phyloP scores from a whole-genome alignment of 2,797 vertebrate genomes.

The Enteromius thamalakanensis region DNA sequence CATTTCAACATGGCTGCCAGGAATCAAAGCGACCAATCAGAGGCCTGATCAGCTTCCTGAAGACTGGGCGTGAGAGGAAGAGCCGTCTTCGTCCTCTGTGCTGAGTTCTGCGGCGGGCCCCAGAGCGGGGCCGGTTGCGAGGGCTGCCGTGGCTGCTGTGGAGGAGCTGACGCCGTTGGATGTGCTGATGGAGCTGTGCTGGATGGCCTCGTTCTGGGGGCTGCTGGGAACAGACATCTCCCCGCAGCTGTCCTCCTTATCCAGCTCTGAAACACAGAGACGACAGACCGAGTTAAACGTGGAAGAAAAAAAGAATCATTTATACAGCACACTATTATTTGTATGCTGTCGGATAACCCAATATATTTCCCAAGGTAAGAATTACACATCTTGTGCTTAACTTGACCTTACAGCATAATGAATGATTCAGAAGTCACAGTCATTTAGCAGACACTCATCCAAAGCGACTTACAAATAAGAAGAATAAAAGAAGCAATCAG shows the following conservation, averaged over 20 bases:
- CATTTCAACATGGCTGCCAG: conserved; percentile 53
- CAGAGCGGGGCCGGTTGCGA: conserved; percentile 75
- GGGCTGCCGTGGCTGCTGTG: conserved; percentile 77
- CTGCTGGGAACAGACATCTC: conserved; percentile 94
- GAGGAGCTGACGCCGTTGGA: conserved; percentile 95
- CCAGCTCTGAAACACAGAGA: conserved; percentile 76
- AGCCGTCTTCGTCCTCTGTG: conserved; percentile 86
- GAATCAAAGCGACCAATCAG: conserved; percentile 42
- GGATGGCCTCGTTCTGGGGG: conserved; percentile 93
- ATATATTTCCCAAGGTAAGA: background rate
- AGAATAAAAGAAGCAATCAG: too few species aligned
- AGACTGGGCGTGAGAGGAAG: conserved; percentile 83
- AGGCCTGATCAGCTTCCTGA: conserved; percentile 91
- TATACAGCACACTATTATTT: background rate
- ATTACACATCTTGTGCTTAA: background rate
- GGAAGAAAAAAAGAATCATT: background rate
- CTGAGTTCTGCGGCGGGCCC: conserved; percentile 86
- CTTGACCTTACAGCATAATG: background rate
- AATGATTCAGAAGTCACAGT: background rate
- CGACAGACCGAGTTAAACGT: background rate
- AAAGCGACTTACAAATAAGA: too few species aligned
- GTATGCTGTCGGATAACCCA: background rate
- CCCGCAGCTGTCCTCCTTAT: conserved; percentile 95
- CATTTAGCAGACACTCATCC: background rate
- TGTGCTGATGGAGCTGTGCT: conserved; percentile 99